Conservation (phyloP, 2,113 vertebrate species). For the Lepisosteus osseus region DNA sequence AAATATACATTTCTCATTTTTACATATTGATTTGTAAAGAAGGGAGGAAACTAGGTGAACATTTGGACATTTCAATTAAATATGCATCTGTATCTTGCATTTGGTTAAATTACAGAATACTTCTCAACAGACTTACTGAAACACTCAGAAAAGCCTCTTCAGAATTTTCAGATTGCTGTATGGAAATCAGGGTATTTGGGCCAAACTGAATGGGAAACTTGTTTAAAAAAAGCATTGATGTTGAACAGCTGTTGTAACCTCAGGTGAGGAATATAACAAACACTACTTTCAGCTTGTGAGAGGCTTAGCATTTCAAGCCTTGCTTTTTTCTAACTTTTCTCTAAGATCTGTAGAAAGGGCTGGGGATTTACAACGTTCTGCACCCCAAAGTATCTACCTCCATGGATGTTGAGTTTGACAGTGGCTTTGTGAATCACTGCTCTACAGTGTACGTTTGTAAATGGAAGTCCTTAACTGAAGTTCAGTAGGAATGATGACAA, state of each 20-base stretch:
- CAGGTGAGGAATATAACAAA: conserved; percentile 34
- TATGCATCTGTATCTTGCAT: conserved; percentile 23
- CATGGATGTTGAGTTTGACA: not conserved
- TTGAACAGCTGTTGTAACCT: conserved; percentile 15
- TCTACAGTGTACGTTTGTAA: not conserved
- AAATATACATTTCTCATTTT: too few relatives aligned
- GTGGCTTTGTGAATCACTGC: not conserved
- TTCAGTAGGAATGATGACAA: too few relatives aligned
- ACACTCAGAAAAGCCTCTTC: conserved; percentile 6
- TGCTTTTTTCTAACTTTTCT: conserved; percentile 14
- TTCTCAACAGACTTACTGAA: conserved; percentile 32
- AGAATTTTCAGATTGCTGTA: conserved; percentile 8
- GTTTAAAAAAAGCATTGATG: not conserved
- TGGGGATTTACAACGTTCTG: conserved; percentile 14
- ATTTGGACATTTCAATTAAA: not conserved
- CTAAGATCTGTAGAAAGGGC: conserved; percentile 3
- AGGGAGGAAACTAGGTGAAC: conserved; percentile 5
- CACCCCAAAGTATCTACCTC: too few relatives aligned
- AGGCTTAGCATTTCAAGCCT: conserved; percentile 18
- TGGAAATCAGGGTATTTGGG: conserved; percentile 16
- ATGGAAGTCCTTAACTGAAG: too few relatives aligned
- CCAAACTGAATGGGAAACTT: conserved; percentile 14
- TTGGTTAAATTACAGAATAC: conserved; percentile 3
- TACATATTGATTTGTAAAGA: too few relatives aligned
- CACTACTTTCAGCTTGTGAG: conserved; percentile 12